phyloP scores from a whole-genome alignment of 2,113 vertebrate species.

The Triplophysa dalaica region DNA sequence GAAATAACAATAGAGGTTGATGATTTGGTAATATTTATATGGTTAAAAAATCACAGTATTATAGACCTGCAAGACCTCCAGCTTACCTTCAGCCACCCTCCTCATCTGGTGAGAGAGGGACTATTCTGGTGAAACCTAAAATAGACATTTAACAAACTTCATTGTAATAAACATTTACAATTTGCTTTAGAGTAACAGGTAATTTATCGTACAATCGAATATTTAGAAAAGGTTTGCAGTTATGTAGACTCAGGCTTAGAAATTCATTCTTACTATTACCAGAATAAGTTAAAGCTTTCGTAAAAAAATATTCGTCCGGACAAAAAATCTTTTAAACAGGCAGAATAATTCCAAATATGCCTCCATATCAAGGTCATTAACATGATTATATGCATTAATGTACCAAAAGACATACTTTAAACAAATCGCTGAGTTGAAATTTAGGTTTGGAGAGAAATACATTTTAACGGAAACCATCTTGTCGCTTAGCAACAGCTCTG shows the following conservation, averaged over 20 bases:
- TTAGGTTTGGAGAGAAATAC: too few relatives aligned
- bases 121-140: background rate
- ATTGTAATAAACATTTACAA: background rate
- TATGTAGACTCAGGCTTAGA: too few relatives aligned
- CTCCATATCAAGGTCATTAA: too few relatives aligned
- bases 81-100: conserved; percentile 70
- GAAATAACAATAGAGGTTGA: too few relatives aligned
- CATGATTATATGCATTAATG: background rate
- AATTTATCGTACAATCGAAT: background rate
- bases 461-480: too few relatives aligned
- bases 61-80: conserved; percentile 85
- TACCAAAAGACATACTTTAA: background rate
- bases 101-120: conserved; percentile 44
- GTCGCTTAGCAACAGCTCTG: background rate
- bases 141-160: too few relatives aligned
- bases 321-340: too few relatives aligned
- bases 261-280: too few relatives aligned
- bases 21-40: conserved; percentile 61
- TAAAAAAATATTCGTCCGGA: too few relatives aligned
- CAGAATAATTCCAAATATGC: too few relatives aligned
- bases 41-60: conserved; percentile 79
- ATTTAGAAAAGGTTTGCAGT: background rate
- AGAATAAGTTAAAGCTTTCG: too few relatives aligned
- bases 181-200: background rate
- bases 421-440: background rate